phyloP scores from a whole-genome alignment of 2,113 vertebrate genomes.

The Ictalurus furcatus region DNA sequence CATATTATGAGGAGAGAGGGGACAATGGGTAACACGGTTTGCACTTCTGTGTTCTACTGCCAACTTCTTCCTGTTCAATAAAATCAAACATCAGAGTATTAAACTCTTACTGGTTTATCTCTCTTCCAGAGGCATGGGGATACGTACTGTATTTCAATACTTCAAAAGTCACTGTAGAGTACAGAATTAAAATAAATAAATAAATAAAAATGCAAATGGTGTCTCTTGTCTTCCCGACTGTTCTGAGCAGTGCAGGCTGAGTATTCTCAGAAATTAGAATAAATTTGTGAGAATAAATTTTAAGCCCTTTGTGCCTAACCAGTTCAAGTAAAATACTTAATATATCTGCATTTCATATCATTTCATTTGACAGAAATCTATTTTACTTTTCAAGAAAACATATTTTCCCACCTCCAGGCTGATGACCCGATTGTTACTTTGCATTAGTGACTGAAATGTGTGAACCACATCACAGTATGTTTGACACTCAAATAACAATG shows the following conservation, averaged over 20 bases:
- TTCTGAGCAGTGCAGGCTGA: neutral
- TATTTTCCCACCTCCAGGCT: neutral
- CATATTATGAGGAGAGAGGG: neutral
- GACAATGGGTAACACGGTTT: slow-evolving; percentile 16
- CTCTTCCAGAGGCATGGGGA: slow-evolving; percentile 21
- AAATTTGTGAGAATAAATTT: too few relatives aligned
- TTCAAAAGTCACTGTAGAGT: neutral
- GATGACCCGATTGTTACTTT: neutral
- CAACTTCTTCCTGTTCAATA: slow-evolving; percentile 58
- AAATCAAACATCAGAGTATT: slow-evolving; percentile 59
- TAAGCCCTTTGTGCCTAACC: too few relatives aligned
- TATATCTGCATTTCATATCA: too few relatives aligned
- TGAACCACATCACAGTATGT: neutral
- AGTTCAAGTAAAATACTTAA: neutral
- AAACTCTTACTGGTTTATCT: slow-evolving; percentile 10
- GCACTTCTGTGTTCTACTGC: slow-evolving; percentile 22
- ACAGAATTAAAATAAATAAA: too few relatives aligned
- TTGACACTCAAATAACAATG: neutral
- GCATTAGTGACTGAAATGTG: neutral
- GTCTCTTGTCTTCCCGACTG: neutral
- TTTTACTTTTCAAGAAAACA: neutral
- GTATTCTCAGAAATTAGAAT: neutral
- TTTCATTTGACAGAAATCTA: neutral
- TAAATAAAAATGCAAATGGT: neutral
- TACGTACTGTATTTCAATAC: neutral